Conservation (phyloP, 2,113 vertebrate species). For the Lycocorax pyrrhopterus region DNA sequence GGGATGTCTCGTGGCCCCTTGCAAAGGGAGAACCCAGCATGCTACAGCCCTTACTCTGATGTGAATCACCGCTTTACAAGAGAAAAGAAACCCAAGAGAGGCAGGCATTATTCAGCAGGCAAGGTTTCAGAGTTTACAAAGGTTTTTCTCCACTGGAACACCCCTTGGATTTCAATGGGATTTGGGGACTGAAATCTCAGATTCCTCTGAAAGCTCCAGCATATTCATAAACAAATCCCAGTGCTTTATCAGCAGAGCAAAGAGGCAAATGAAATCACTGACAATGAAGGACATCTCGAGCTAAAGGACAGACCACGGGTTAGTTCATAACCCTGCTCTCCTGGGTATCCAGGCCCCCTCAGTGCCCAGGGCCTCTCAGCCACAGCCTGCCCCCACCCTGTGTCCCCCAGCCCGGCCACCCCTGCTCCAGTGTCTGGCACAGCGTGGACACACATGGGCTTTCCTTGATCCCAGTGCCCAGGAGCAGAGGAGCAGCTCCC, state of each 20-base stretch:
- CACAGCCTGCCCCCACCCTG: background rate
- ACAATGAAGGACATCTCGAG: background rate
- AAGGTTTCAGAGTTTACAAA: background rate
- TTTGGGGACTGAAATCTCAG: background rate
- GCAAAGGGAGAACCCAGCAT: background rate
- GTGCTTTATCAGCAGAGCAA: background rate
- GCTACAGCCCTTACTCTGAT: background rate
- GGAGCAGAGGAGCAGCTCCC: background rate
- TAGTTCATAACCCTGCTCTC: background rate
- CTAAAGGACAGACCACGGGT: background rate
- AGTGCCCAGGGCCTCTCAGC: background rate
- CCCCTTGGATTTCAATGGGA: background rate
- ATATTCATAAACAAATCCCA: background rate
- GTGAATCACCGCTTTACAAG: rapidly evolving
- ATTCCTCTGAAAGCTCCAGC: background rate
- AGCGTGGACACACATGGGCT: background rate
- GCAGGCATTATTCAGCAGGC: background rate
- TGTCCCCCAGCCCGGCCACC: background rate
- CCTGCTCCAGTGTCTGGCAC: background rate
- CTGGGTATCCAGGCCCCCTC: background rate
- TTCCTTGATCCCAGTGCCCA: background rate
- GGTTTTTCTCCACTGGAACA: background rate
- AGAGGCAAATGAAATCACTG: background rate
- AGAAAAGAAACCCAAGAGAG: background rate
- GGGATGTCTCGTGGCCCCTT: rapidly evolving